Base-by-base conservation (phyloP, 2,888 invertebrate genomes). In the Mylabris sibirica region DNA sequence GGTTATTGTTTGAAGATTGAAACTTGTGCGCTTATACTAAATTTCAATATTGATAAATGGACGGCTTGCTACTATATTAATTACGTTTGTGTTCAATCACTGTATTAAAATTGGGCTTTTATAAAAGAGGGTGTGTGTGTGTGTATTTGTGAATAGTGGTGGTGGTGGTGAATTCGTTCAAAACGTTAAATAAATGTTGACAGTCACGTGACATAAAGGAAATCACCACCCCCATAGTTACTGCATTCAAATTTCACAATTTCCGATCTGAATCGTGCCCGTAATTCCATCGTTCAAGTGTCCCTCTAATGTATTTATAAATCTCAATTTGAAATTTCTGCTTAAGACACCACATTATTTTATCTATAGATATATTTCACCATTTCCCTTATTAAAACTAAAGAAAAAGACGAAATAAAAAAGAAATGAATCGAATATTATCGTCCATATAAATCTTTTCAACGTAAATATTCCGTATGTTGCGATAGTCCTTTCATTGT, bases 191-290 rank as follows among this genome's bases (percentile, higher is more conserved):
- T 75, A 75, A 80, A 79, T 75, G 77, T 74, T 75, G 73, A 74
- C 74, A 20, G 81, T 80, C 81, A 80, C 80, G 80, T 79, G 80
- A 75, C 74, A 73, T 64, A 74, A 73, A 79, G 82, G 81, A 83
- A 83, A 83, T 83, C 82, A 79, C 78, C 44, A 44, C 44, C 78
- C 79, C 79, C 59, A 65, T 17, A 35, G 76, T 78, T 77, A 79
- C 79, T 81, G 80, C 82, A 84, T 82, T 83, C 82, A 81, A 83
- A 83, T 83, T 83, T 84, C 78, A 81, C 82, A 84, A 84, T 84
- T 84, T 84, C 84, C 84, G 80, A 80, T 82, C 75, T 77, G 80
- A 82, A 80, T 81, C 82, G 83, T 82, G 81, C 79, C 74, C 76
- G 78, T 80, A 82, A 82, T 82, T 82, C 77, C 77, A 77, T 75